Percentiles rank a stretch among this genome's conserved stretches.
Conservation (phyloP, 1,140 invertebrate species). For the Heliconius melpomene region DNA sequence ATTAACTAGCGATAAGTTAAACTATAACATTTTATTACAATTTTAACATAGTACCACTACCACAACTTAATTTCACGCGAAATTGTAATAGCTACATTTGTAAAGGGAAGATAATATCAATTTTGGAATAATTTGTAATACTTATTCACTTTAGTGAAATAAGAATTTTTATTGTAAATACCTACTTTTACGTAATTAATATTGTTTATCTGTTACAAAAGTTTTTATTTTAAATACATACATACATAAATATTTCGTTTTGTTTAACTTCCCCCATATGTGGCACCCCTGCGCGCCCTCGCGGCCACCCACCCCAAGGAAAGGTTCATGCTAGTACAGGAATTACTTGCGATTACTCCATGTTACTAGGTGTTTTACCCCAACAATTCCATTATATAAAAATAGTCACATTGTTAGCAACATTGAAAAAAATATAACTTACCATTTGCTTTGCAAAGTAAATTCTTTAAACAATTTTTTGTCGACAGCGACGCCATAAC, state of each 20-base stretch:
- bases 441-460: constrained; percentile 33
- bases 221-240: no score
- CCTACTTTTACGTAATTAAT: not conserved
- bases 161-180: not conserved
- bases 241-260: not conserved
- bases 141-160: not conserved
- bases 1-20: constrained; percentile 25
- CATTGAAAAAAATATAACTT: constrained; percentile 38
- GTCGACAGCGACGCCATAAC: constrained; percentile 7
- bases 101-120: constrained; percentile 30
- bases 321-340: constrained; percentile 41
- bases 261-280: not conserved
- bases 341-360: constrained; percentile 50
- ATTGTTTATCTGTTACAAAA: no score
- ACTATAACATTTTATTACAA: constrained; percentile 34
- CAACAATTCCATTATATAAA: constrained; percentile 43
- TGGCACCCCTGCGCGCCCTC: constrained; percentile 35
- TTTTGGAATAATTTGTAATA: not conserved
- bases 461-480: constrained; percentile 26
- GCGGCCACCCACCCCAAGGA: constrained; percentile 31
- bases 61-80: constrained; percentile 36
- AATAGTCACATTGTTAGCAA: constrained; percentile 37
- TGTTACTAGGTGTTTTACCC: constrained; percentile 48
- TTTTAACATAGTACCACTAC: constrained; percentile 22
- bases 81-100: constrained; percentile 38